Evolutionary conservation across 1,140 invertebrate genomes (phyloP), one percentile per base, ranked within the genome.

Genomic region (Ectropis grisescens): DNA sequence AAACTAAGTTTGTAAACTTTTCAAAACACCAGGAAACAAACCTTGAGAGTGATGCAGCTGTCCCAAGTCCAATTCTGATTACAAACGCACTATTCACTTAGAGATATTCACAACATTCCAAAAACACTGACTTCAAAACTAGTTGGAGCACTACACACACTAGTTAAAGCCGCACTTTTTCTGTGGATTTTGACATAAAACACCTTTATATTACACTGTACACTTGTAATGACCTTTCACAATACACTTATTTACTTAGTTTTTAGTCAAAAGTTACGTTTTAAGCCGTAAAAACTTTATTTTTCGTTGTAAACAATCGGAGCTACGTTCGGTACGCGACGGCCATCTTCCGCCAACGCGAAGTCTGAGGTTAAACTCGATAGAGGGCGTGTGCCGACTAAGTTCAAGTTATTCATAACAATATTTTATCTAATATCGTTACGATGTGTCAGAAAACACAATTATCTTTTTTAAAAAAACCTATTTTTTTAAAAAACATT

Each of bases 91-190:
- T 58, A 69, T 68, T 58, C 67, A 68, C 58, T 69, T 51, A 38
- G 62, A n/a, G n/a, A n/a, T n/a, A 75, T 68, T 68, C 65, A 76
- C 67, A 67, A 66, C 74, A 74, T 79, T 76, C 74, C 71, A 58
- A 68, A 69, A 64, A 56, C 65, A 68, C 64, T 59, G 53, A 54
- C 51, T n/a, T 58, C 47, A 62, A 69, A 74, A 75, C 70, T 75
- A 59, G 70, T 79, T 66, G 61, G 60, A 58, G 65, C 53, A 52
- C 64, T 55, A n/a, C n/a, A n/a, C 55, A 51, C 67, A 70, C 58
- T 52, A 52, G n/a, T 56, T 64, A 57, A 66, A 54, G 50, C 29
- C 51, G 47, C 67, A 79, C 64, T 79, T 76, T 78, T 64, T 79
- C 42, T 68, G 43, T 55, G 48, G 74, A 70, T 59, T 64, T 59